phyloP scores from a whole-genome alignment of 2,797 vertebrate species.

The Fistularia tabacaria region DNA sequence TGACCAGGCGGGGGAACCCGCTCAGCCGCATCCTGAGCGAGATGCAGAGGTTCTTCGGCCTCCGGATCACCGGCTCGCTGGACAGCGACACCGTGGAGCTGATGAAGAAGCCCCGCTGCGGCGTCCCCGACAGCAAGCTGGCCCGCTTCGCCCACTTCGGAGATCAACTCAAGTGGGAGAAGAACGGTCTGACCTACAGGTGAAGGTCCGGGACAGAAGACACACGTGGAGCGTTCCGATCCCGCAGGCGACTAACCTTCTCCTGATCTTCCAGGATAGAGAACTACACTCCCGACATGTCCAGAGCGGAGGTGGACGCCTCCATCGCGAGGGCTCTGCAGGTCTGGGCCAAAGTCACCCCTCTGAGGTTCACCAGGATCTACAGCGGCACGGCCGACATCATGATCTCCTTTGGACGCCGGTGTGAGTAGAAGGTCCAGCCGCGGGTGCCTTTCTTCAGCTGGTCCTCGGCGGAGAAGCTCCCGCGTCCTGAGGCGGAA shows the following conservation, averaged over 20 bases:
- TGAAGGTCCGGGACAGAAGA: conserved; percentile 2
- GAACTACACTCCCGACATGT: background rate
- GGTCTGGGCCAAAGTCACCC: background rate
- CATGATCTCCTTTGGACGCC: background rate
- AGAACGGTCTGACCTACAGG: conserved; percentile 80
- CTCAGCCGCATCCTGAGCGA: too few relatives aligned
- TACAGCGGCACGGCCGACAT: background rate
- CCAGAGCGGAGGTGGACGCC: background rate
- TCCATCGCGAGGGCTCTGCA: conserved; percentile 2
- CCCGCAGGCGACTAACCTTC: background rate
- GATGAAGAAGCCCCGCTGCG: conserved; percentile 85
- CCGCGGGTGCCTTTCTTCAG: too few relatives aligned
- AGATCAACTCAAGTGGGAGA: conserved; percentile 79
- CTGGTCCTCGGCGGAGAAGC: too few relatives aligned
- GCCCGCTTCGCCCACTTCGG: conserved; percentile 43
- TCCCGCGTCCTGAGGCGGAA: too few relatives aligned
- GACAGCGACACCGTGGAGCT: conserved; percentile 76
- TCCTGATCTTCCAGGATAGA: background rate
- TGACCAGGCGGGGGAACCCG: too few relatives aligned
- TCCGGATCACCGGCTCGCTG: conserved; percentile 79
- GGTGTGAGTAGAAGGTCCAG: too few relatives aligned
- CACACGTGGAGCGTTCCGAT: too few relatives aligned
- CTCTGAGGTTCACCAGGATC: background rate
- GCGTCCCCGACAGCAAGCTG: conserved; percentile 73
- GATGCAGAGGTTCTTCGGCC: conserved; percentile 85